phyloP scores from a whole-genome alignment of 2,888 invertebrate species.

The Notodromas monacha region DNA sequence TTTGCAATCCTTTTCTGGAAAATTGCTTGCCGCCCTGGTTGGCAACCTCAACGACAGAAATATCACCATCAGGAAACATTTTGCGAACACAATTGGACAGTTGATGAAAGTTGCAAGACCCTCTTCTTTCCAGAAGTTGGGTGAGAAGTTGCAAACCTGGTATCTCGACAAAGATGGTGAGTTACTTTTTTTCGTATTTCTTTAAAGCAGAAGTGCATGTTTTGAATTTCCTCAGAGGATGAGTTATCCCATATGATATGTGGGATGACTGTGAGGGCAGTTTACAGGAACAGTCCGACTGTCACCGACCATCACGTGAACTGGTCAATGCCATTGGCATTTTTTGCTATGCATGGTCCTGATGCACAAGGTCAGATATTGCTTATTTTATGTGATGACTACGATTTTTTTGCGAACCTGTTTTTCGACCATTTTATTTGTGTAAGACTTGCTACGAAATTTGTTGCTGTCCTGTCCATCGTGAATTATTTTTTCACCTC shows the following conservation, averaged over 20 bases:
- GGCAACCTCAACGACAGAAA: not conserved
- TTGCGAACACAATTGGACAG: conserved; percentile 49
- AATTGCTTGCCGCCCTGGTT: not conserved
- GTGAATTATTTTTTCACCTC: too few relatives aligned
- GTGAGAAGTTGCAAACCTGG: conserved; percentile 26
- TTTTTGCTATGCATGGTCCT: conserved; percentile 73
- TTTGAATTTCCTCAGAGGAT: not conserved
- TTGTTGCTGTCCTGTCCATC: too few relatives aligned
- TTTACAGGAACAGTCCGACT: conserved; percentile 12
- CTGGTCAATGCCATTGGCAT: conserved; percentile 41
- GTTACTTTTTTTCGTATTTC: conserved; percentile 11
- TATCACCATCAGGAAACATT: conserved; percentile 20
- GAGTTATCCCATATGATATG: not conserved
- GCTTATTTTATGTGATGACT: too few relatives aligned
- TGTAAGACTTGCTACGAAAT: too few relatives aligned
- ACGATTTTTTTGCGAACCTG: too few relatives aligned
- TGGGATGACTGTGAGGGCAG: not conserved
- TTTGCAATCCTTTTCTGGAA: not conserved
- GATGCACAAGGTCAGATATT: too few relatives aligned
- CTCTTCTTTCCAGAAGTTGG: conserved; percentile 28
- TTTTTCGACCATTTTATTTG: too few relatives aligned
- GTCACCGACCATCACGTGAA: conserved; percentile 14
- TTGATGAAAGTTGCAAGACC: conserved; percentile 48
- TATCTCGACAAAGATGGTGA: conserved; percentile 33
- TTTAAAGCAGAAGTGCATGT: not conserved